A percentile compares a stretch with the other conserved stretches of the same genome.
Conservation (phyloP, 2,113 vertebrate genomes). For the Cathartes aura region DNA sequence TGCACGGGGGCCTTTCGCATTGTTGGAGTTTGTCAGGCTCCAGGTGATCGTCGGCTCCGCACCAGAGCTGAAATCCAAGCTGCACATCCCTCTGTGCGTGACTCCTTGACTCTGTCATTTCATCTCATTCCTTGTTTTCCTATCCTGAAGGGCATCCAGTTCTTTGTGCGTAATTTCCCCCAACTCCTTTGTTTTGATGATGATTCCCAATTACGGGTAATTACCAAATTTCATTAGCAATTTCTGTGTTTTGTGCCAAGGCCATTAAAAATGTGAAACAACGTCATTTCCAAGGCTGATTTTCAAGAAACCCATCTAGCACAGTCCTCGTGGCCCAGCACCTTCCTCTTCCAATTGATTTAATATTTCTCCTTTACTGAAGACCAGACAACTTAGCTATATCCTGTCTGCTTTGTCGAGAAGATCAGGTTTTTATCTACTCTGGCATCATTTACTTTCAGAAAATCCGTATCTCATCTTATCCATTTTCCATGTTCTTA, state of each 20-base stretch:
- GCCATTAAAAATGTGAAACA: background rate
- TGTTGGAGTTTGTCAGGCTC: background rate
- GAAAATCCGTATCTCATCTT: background rate
- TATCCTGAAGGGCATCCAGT: background rate
- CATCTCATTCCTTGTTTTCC: background rate
- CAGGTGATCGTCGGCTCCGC: background rate
- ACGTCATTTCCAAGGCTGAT: background rate
- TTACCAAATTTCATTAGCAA: background rate
- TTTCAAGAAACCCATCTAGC: background rate
- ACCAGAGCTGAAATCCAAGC: background rate
- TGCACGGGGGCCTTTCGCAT: rapidly evolving
- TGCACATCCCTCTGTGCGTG: background rate
- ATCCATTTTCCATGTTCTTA: slow-evolving; percentile 14
- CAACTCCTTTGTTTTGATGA: background rate
- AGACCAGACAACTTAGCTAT: background rate
- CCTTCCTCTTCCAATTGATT: background rate
- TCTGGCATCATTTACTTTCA: slow-evolving; percentile 4
- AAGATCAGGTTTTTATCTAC: slow-evolving; percentile 40
- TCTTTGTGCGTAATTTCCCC: background rate
- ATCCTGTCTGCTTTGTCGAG: background rate
- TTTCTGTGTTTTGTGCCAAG: background rate
- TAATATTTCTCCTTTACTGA: background rate
- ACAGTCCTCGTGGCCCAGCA: background rate
- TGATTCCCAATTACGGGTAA: background rate
- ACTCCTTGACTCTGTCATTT: background rate